A percentile compares a stretch with the other conserved stretches of the same genome.
Evolutionary conservation across 2,888 invertebrate genomes (phyloP).

Genomic region (Aphrophora alni): DNA sequence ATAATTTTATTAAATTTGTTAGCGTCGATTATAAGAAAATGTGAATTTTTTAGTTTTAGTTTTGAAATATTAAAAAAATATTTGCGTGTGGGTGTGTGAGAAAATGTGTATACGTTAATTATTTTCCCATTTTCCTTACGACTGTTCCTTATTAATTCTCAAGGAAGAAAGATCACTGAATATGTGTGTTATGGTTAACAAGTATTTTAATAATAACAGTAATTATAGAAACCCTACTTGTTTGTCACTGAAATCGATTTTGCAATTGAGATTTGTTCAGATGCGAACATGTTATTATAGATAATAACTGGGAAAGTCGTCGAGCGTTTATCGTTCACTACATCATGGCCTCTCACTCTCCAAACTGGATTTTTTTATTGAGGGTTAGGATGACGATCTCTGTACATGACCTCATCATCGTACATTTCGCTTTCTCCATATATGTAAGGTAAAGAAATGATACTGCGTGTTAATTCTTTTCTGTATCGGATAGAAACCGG

Average conservation of each 20-base stretch:
- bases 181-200: neutral
- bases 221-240: neutral
- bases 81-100: no score
- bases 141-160: no score
- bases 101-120: no score
- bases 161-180: no score
- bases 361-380: neutral
- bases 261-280: neutral
- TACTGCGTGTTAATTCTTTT: neutral
- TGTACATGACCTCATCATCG: neutral
- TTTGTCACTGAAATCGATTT: neutral
- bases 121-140: no score
- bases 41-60: no score
- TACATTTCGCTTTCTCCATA: neutral
- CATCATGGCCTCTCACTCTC: neutral
- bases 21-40: no score
- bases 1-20: no score
- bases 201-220: neutral
- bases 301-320: neutral
- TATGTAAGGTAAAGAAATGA: neutral
- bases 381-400: neutral
- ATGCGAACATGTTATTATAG: neutral
- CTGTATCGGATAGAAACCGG: no score
- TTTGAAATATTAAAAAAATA: no score
- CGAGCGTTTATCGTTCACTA: no score